Base-by-base conservation (phyloP, 1,140 invertebrate genomes). In the Akabosia matsudoensis region DNA sequence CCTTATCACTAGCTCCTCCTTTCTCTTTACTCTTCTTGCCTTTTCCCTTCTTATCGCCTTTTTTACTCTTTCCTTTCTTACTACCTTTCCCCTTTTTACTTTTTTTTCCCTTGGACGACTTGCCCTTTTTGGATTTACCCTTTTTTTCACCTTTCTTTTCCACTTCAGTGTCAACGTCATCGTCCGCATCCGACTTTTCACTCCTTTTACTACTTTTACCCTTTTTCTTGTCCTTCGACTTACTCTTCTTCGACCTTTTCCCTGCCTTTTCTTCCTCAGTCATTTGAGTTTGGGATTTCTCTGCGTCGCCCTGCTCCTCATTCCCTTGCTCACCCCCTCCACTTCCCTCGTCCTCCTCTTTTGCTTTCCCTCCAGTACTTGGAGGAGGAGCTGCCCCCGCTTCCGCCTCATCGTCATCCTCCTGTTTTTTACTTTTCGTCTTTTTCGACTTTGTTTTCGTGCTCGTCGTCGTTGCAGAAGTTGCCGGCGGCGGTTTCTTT, bases 11-110 rank as follows among this genome's bases (percentile, higher is more conserved):
- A n/a, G n/a, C n/a, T n/a, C n/a, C n/a, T n/a, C n/a, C n/a, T n/a
- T n/a, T 67, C 52, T 28, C 34, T 64, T 74, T 74, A 16, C 14
- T 13, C 24, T 33, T 54, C 30, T 74, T 67, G 26, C 52, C 33
- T 33, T 52, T 64, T 33, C 67, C 33, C 26, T 67, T 67, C 28
- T 67, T 67, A 2, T 31, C 31, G 13, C 18, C 51, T 28, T 45
- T 73, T 16, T 67, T 51, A 67, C 31, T 45, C n/a, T 7, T 31
- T 64, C 67, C 16, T 22, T 56, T 56, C 22, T 56, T 56, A 13
- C 54, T 22, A 4, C 24, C 24, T 22, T 56, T 56, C 4, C 54
- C 24, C 10, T 22, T 30, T 34, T 70, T 70, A 4, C 22, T 70
- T 30, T 70, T 70, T 3, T 30, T 56, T n/a, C 54, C 24, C 22